Base-by-base conservation (phyloP, 2,113 vertebrate genomes). In the Phrynocephalus versicolor region DNA sequence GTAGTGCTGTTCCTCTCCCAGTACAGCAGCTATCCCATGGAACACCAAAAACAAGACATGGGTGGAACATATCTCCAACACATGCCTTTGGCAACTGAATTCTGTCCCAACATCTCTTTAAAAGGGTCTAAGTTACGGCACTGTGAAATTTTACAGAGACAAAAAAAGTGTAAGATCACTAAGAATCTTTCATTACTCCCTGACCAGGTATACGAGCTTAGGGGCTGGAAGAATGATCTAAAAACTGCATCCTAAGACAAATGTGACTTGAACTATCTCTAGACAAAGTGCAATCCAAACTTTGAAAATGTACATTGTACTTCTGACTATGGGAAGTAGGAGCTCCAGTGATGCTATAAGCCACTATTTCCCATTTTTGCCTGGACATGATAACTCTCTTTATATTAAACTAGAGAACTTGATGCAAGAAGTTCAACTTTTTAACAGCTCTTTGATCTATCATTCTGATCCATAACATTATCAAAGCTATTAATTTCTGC, bases 401-500 rank as follows among this genome's bases (percentile, higher is more conserved):
- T 9, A n/a, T 25, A 80, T 27, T 45, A 45, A 1, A 67, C 3
- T 45, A 10, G 37, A 41, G 27, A 60, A 65, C 35, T 45, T 65
- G 79, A 25, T n/a, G 14, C 81, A 62, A 21, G n/a, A 33, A 33
- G 8, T 83, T 25, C 25, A 71, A 82, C 67, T 82, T 70, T 60
- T 82, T 58, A 71, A 72, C n/a, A 72, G 55, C 3, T 57, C 12
- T 82, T 82, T 82, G 55, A 82, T 60, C 69, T 72, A 39, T 81
- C 64, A 69, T 69, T 69, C 65, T n/a, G 19, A 37, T 73, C 35
- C 5, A 73, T 71, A 60, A 39, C 35, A 58, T 83, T 60, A 15
- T 60, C 57, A 76, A 93, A 93, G 79, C 65, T 88, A 81, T 90
- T 87, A 92, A 75, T 89, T 90, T 87, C 88, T 83, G 12, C 74